Conservation (phyloP, 2,888 invertebrate genomes). For the Leptinotarsa peninsularis region DNA sequence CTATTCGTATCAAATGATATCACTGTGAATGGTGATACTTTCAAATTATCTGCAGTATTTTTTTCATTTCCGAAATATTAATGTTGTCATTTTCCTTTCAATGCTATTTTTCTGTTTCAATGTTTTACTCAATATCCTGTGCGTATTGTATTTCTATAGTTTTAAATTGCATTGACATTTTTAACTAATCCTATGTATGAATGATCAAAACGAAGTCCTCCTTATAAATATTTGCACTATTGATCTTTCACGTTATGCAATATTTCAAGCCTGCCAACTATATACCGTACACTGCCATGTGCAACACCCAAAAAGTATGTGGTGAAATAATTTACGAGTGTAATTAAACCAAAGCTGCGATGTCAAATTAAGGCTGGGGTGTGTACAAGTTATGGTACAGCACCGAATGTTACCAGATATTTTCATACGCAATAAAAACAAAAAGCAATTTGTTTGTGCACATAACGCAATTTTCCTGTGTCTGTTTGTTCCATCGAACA, state of each 20-base stretch:
- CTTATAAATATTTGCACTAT: neutral
- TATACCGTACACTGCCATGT: neutral
- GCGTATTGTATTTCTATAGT: too few relatives aligned
- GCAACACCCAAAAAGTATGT: conserved; percentile 24
- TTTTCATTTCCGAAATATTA: too few relatives aligned
- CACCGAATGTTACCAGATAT: conserved; percentile 31
- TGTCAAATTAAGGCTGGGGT: conserved; percentile 33
- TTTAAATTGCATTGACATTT: too few relatives aligned
- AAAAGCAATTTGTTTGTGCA: conserved; percentile 20
- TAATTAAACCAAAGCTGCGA: conserved; percentile 37
- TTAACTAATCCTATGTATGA: too few relatives aligned
- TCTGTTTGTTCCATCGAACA: conserved; percentile 4
- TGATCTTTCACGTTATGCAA: neutral
- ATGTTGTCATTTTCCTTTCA: too few relatives aligned
- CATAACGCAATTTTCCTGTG: conserved; percentile 7
- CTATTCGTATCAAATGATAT: too few relatives aligned
- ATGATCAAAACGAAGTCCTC: neutral
- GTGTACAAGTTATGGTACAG: conserved; percentile 34
- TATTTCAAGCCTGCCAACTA: neutral
- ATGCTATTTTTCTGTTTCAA: too few relatives aligned
- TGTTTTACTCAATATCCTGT: too few relatives aligned
- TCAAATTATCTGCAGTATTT: too few relatives aligned
- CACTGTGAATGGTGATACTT: too few relatives aligned
- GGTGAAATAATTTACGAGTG: conserved; percentile 35
- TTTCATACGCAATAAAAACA: conserved; percentile 27